Evolutionary conservation across 2,888 invertebrate genomes (phyloP).

Genomic region (Ophion ellenae): DNA sequence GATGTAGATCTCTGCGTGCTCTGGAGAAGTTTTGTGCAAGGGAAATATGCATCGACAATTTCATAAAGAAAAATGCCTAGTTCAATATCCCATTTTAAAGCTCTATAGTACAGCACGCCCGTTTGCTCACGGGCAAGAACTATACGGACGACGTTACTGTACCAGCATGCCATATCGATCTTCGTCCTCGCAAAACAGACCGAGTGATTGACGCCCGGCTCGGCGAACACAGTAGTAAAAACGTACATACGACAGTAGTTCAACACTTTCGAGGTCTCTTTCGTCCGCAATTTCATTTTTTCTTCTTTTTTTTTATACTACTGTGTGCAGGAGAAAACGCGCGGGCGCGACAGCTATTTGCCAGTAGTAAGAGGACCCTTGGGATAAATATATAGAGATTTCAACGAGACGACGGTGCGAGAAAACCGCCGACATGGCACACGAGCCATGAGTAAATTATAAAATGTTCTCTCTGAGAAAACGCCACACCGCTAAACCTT

Average conservation of each 20-base stretch:
- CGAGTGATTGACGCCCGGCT: conserved; percentile 47
- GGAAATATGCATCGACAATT: neutral
- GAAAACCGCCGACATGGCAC: neutral
- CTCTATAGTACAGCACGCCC: neutral
- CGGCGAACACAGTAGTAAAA: conserved; percentile 38
- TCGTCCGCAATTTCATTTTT: conserved; percentile 20
- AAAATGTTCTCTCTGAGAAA: conserved; percentile 18
- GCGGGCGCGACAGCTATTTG: conserved; percentile 7
- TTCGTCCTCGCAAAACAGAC: conserved; percentile 46
- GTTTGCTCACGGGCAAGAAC: neutral
- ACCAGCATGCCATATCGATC: conserved; percentile 51
- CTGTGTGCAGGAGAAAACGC: neutral
- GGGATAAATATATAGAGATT: conserved; percentile 57
- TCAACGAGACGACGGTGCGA: conserved; percentile 31
- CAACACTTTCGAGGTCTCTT: conserved; percentile 5
- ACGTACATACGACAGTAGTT: conserved; percentile 12
- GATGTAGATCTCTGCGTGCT: too few relatives aligned
- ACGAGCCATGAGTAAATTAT: conserved; percentile 30
- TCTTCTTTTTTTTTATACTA: neutral
- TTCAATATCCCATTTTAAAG: neutral
- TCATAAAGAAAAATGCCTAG: neutral
- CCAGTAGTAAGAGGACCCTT: conserved; percentile 23
- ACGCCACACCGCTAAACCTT: conserved; percentile 12
- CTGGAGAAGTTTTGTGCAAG: too few relatives aligned
- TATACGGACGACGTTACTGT: neutral